These are phyloP conservation scores for Xenotilapia leptura DNA, from an alignment of 2,113 vertebrate genomes.

Conservation along the genomic window DNA sequence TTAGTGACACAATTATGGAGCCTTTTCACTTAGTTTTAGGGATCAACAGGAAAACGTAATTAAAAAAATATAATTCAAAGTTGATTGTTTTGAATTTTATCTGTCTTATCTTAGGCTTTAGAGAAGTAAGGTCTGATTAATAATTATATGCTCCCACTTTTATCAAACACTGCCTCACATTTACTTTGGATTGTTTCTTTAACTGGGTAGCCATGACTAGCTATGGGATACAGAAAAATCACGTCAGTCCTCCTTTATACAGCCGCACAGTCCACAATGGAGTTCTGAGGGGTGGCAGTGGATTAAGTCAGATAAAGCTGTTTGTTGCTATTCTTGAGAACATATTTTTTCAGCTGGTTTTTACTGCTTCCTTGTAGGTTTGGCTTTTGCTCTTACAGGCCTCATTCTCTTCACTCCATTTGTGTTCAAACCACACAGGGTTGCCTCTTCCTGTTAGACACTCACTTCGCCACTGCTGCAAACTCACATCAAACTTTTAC, in stretches of 20 bases:
- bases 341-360: not conserved
- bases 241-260: accelerated
- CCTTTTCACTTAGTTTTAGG: not conserved
- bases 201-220: not conserved
- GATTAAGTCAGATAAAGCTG: not conserved
- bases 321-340: not conserved
- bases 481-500: not conserved
- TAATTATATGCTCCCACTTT: not conserved
- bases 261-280: accelerated
- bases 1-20: not conserved
- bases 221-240: accelerated
- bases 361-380: accelerated
- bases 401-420: not conserved
- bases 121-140: accelerated
- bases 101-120: accelerated
- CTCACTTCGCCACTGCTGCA: accelerated
- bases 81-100: accelerated
- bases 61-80: not conserved
- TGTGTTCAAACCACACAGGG: not conserved
- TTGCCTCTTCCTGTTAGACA: not conserved
- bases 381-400: not conserved
- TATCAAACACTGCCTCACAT: accelerated
- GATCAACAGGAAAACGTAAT: accelerated
- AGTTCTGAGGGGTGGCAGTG: not conserved
- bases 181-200: accelerated